Percentiles rank a stretch among this genome's conserved stretches.
Evolutionary conservation across 2,797 vertebrate genomes (phyloP).

Genomic region (Loriculus beryllinus): DNA sequence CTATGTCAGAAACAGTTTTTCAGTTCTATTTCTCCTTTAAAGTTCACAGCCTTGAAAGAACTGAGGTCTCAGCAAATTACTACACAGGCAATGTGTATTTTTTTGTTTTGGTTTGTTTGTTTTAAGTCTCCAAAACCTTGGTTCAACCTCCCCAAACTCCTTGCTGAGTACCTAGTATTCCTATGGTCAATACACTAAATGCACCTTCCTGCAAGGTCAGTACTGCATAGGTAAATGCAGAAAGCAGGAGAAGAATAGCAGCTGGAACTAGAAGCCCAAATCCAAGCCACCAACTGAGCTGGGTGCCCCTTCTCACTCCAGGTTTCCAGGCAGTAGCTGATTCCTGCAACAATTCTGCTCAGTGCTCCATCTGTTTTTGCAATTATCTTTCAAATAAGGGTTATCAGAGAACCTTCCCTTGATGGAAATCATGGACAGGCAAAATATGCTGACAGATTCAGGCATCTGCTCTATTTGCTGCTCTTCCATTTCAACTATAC

Average conservation of each 20-base stretch:
- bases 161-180: neutral
- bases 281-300: neutral
- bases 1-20: neutral
- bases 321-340: neutral
- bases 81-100: neutral
- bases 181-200: neutral
- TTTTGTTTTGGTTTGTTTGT: neutral
- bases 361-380: neutral
- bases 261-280: neutral
- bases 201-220: neutral
- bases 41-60: neutral
- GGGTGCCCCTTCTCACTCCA: neutral
- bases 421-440: neutral
- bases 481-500: neutral
- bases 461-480: neutral
- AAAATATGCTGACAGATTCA: neutral
- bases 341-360: neutral
- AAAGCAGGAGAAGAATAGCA: neutral
- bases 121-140: neutral
- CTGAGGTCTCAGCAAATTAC: neutral
- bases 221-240: neutral
- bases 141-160: neutral
- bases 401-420: neutral
- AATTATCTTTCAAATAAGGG: neutral
- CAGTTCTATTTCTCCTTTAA: neutral